These are phyloP conservation scores for Bombus ignitus DNA, from an alignment of 1,140 invertebrate species.

Conservation along the genomic window DNA sequence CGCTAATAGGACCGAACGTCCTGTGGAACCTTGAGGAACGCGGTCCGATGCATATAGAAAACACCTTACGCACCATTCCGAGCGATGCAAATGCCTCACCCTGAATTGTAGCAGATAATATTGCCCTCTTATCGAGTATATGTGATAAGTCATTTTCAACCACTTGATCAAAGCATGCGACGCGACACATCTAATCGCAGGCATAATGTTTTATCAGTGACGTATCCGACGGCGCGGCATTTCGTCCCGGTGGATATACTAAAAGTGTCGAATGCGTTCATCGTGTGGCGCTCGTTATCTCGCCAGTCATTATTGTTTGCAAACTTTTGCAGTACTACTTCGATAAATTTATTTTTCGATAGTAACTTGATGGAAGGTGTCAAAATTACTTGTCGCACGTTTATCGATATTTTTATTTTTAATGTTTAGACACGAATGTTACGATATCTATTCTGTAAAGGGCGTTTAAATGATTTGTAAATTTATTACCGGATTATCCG, in stretches of 20 bases:
- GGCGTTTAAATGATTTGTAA: no score
- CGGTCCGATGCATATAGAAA: not conserved
- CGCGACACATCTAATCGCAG: slow-evolving; percentile 48
- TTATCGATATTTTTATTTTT: no score
- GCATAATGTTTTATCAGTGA: slow-evolving; percentile 60
- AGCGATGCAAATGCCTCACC: not conserved
- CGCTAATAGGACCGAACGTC: slow-evolving; percentile 54
- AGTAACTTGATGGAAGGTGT: not conserved
- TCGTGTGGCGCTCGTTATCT: slow-evolving; percentile 20
- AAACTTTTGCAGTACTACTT: slow-evolving; percentile 20
- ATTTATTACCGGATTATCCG: no score
- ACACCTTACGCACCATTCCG: not conserved
- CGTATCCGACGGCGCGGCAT: slow-evolving; percentile 35
- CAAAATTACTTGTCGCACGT: not conserved
- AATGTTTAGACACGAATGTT: no score
- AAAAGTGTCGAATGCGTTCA: slow-evolving; percentile 14
- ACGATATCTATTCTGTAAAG: no score
- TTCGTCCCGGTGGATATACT: not conserved
- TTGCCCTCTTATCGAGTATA: slow-evolving; percentile 4
- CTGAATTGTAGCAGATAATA: not conserved
- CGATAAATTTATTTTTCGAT: not conserved
- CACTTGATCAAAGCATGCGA: slow-evolving; percentile 38
- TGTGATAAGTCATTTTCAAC: not conserved
- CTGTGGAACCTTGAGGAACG: not conserved
- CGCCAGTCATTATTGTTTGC: slow-evolving; percentile 30